Conservation (phyloP, 2,113 vertebrate species). For the Misgurnus anguillicaudatus region DNA sequence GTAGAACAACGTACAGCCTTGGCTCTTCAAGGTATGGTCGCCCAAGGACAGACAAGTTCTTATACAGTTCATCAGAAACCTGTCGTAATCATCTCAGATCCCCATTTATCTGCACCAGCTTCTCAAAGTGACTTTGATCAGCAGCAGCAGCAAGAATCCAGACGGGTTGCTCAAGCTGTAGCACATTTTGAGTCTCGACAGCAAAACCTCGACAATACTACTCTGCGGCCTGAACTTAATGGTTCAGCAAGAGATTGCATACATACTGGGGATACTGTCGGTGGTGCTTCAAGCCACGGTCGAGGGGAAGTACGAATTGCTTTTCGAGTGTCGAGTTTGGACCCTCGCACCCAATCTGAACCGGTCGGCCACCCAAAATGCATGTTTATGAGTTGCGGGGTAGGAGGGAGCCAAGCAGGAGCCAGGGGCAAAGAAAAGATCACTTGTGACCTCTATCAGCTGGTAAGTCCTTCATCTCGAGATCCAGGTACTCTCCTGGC, state of each 20-base stretch:
- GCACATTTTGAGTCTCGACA: constrained; percentile 88
- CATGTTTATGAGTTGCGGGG: constrained; percentile 82
- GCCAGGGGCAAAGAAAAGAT: constrained; percentile 90
- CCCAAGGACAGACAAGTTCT: constrained; percentile 63
- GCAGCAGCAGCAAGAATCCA: constrained; percentile 73
- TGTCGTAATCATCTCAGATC: constrained; percentile 78
- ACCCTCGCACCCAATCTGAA: constrained; percentile 73
- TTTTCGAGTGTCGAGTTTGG: constrained; percentile 88
- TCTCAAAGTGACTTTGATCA: constrained; percentile 56
- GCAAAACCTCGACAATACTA: constrained; percentile 68
- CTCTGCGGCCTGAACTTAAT: constrained; percentile 55
- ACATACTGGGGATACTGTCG: constrained; percentile 46
- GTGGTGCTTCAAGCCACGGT: constrained; percentile 61
- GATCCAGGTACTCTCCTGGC: constrained; percentile 82
- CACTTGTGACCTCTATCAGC: constrained; percentile 93
- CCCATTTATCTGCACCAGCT: constrained; percentile 45
- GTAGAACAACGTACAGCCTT: constrained; percentile 87
- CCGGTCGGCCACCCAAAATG: constrained; percentile 72
- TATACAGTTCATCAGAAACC: constrained; percentile 64
- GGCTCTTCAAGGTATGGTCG: constrained; percentile 80
- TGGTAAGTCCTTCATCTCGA: constrained; percentile 84
- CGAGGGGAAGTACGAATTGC: constrained; percentile 88
- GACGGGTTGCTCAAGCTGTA: constrained; percentile 86
- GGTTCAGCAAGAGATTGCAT: constrained; percentile 48
- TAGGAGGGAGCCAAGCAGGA: constrained; percentile 68